phyloP scores from a whole-genome alignment of 2,888 invertebrate species.

The Hypselothyrea guttata region DNA sequence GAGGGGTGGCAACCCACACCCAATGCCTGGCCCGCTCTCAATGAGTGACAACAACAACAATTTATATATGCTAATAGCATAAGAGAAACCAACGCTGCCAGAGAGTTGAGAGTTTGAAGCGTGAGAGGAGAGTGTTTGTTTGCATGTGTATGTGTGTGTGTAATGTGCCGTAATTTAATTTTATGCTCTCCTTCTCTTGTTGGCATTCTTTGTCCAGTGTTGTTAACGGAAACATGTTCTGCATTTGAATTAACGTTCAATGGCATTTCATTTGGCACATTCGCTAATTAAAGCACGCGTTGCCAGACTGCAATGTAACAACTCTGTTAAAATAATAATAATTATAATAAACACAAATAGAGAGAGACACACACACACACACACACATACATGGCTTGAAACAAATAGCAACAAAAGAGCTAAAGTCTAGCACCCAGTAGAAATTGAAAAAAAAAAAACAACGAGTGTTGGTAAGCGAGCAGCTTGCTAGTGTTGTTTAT shows the following conservation, averaged over 20 bases:
- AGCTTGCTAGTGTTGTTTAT: too few species aligned
- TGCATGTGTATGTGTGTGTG: constrained; percentile 1
- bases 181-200: constrained; percentile 21
- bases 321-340: constrained; percentile 23
- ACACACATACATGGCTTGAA: not conserved
- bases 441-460: too few species aligned
- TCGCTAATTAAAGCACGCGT: constrained; percentile 57
- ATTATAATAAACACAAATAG: too few species aligned
- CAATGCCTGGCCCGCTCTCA: constrained; percentile 37
- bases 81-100: too few species aligned
- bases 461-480: too few species aligned
- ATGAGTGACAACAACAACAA: constrained; percentile 52
- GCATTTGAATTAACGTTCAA: constrained; percentile 69
- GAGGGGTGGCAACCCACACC: constrained; percentile 19
- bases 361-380: too few species aligned
- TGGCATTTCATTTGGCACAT: constrained; percentile 58
- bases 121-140: constrained; percentile 1
- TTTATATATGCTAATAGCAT: constrained; percentile 45
- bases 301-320: constrained; percentile 28
- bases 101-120: constrained; percentile 3
- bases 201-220: constrained; percentile 27
- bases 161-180: constrained; percentile 38
- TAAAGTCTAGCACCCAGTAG: constrained; percentile 25
- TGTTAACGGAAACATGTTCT: constrained; percentile 60
- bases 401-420: constrained; percentile 40